Evolutionary conservation across 2,113 vertebrate genomes (phyloP), one percentile per base, ranked within the genome.

Genomic region (Bagarius yarrelli): DNA sequence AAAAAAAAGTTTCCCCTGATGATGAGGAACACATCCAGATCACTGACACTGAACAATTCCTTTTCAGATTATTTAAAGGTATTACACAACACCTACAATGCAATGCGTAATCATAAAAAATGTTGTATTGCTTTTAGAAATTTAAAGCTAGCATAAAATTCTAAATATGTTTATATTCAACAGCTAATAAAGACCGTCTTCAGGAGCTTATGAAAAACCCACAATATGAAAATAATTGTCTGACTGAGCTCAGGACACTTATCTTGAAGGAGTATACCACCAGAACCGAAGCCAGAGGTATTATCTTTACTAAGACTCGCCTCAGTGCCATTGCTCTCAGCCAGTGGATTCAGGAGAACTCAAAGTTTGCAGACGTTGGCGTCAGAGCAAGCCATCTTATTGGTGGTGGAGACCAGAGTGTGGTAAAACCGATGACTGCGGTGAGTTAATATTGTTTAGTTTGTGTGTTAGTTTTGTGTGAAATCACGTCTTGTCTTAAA

Each of bases 291-390:
- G 90, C 95, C 11, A 91, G 96, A 82, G 97, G 98, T 80, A 98
- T 98, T 75, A 94, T 99, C 89, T 99, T 99, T 89, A 98, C 96
- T 69, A 96, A 95, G 91, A 99, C 97, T 3, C 94, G 96, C 2
- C 94, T 91, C 82, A 96, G 95, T 50, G 95, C 95, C 36, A 94
- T 92, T 50, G 95, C 96, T 72, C 93, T 99, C 2, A 93, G 85
- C 71, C 94, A 95, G 80, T 98, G 97, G 97, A 94, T 98, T 86
- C 90, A 90, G 73, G 95, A 96, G 84, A 96, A 96, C 85, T 80
- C 92, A 60, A 98, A 98, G 88, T 98, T 97, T 90, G 90, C 90
- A 55, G 96, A 97, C 81, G 90, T 94, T 3, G 95, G 90, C 30
- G 93, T 99, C 73, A 95, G 91, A 75, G 91, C 94, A 0, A 89